Conservation (phyloP, 2,888 invertebrate genomes). For the Cryptus armator region DNA sequence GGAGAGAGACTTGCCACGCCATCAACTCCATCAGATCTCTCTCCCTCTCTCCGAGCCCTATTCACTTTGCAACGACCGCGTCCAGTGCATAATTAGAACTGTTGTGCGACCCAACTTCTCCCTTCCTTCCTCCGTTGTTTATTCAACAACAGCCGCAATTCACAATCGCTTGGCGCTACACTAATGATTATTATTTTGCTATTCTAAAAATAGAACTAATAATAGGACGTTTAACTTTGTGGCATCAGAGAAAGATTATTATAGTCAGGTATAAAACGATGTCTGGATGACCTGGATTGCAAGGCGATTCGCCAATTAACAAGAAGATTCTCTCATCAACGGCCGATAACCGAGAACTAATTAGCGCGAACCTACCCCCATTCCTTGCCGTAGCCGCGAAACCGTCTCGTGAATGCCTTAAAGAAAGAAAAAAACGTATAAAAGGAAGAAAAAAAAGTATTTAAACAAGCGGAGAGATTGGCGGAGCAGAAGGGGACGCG, state of each 20-base stretch:
- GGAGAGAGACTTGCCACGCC: slow-evolving; percentile 9
- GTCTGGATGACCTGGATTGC: slow-evolving; percentile 25
- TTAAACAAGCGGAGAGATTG: not conserved
- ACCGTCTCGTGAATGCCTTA: slow-evolving; percentile 15
- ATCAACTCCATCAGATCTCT: slow-evolving; percentile 38
- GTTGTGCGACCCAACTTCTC: not conserved
- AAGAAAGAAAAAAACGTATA: slow-evolving; percentile 22
- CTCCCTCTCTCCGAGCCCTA: slow-evolving; percentile 9
- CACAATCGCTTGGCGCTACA: not conserved
- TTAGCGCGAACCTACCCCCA: slow-evolving; percentile 32
- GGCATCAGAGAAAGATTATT: not conserved
- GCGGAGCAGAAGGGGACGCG: slow-evolving; percentile 10
- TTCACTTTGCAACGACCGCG: slow-evolving; percentile 35
- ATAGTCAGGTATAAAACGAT: not conserved
- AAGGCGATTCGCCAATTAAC: slow-evolving; percentile 51
- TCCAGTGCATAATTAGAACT: slow-evolving; percentile 46
- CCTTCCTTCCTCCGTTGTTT: not conserved
- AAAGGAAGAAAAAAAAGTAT: not conserved
- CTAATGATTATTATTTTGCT: not conserved
- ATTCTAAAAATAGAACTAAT: not conserved
- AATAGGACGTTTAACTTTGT: not conserved
- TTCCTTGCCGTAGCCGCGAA: not conserved
- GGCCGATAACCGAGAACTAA: slow-evolving; percentile 56
- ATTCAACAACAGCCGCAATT: slow-evolving; percentile 16
- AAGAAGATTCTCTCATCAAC: slow-evolving; percentile 57